Conservation (phyloP, 2,113 vertebrate genomes). For the Pseudorectes ferrugineus region DNA sequence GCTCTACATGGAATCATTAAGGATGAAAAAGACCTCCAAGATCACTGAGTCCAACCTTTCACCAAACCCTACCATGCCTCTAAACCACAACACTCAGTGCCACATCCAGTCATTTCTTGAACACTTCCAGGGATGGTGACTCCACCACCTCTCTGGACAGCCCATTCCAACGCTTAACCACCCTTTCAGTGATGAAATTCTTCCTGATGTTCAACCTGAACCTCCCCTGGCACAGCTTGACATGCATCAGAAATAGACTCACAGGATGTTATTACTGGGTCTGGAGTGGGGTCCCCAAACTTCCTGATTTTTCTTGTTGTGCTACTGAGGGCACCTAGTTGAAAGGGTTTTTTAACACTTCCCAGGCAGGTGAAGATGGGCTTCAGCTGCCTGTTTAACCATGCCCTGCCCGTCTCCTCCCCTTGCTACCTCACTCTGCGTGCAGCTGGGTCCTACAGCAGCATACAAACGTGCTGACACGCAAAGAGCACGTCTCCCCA, state of each 20-base stretch:
- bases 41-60: background rate
- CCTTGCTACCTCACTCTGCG: rapidly evolving
- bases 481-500: background rate
- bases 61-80: background rate
- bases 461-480: background rate
- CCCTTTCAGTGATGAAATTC: background rate
- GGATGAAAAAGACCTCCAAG: background rate
- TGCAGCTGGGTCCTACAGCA: background rate
- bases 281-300: background rate
- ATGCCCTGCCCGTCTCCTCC: background rate
- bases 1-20: background rate
- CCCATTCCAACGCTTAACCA: background rate
- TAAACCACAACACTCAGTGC: background rate
- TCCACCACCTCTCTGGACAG: background rate
- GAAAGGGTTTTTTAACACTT: background rate
- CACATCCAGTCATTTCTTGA: background rate
- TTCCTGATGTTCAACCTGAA: background rate
- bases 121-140: background rate
- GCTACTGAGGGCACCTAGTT: background rate
- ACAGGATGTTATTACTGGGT: background rate
- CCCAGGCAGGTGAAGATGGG: background rate
- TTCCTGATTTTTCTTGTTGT: background rate
- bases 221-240: background rate
- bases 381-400: background rate
- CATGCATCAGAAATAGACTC: background rate